Percentiles rank a stretch among this genome's conserved stretches.
phyloP scores from a whole-genome alignment of 2,888 invertebrate genomes.

The Cerceris ruficornis region DNA sequence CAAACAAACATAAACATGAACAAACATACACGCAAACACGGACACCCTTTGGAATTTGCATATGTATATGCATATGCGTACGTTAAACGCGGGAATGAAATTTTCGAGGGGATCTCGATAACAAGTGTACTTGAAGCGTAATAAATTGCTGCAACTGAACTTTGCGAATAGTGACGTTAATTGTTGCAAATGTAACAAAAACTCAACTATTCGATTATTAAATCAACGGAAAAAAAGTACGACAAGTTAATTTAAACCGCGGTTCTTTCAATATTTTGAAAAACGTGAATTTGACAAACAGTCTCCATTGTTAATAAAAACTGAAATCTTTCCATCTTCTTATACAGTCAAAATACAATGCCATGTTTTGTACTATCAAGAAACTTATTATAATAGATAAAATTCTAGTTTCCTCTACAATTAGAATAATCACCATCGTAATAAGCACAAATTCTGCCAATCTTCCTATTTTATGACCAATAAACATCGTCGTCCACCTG shows the following conservation, averaged over 20 bases:
- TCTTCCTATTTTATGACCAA: too few species aligned
- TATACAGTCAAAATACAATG: too few species aligned
- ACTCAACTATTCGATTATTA: neutral
- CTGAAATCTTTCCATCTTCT: neutral
- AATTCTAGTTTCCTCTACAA: too few species aligned
- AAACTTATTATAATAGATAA: too few species aligned
- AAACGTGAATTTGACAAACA: slow-evolving; percentile 40
- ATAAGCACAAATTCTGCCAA: too few species aligned
- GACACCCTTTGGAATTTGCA: slow-evolving; percentile 1
- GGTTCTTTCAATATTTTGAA: neutral
- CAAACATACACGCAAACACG: slow-evolving; percentile 10
- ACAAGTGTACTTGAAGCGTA: too few species aligned
- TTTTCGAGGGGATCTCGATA: too few species aligned
- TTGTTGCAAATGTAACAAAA: too few species aligned
- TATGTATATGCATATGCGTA: neutral
- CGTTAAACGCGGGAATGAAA: too few species aligned
- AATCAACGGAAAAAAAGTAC: neutral
- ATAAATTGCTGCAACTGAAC: neutral
- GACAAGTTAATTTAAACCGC: neutral
- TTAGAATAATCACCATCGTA: too few species aligned
- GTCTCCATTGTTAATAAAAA: neutral
- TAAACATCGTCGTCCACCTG: too few species aligned
- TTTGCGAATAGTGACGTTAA: neutral
- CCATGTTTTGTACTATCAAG: too few species aligned
- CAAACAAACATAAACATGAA: slow-evolving; percentile 32